Percentiles rank a stretch among this genome's conserved stretches.
These are phyloP conservation scores for Mareca strepera DNA, from an alignment of 2,797 vertebrate genomes.

Conservation along the genomic window DNA sequence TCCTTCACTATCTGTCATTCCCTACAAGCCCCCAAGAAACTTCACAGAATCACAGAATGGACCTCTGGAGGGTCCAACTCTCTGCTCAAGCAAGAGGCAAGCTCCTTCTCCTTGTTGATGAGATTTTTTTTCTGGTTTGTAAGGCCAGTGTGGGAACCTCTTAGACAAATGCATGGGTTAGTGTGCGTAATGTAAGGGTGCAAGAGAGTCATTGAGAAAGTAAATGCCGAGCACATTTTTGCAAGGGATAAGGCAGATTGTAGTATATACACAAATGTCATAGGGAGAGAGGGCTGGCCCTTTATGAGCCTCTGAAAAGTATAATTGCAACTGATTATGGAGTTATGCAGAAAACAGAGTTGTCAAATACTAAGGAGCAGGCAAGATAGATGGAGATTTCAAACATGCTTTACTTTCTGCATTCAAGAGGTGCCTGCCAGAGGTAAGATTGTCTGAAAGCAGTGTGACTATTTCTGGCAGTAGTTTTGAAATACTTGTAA, in stretches of 20 bases:
- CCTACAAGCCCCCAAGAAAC: neutral
- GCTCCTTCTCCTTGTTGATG: neutral
- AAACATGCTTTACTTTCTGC: neutral
- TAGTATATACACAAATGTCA: neutral
- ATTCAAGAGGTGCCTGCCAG: neutral
- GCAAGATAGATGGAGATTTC: neutral
- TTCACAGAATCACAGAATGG: neutral
- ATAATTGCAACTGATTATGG: neutral
- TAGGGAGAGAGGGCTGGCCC: neutral
- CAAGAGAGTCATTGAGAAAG: neutral
- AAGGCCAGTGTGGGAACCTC: neutral
- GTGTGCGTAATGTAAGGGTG: neutral
- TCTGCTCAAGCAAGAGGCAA: neutral
- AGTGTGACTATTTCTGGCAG: constrained; percentile 12
- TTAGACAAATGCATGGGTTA: neutral
- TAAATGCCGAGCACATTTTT: neutral
- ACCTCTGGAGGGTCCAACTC: neutral
- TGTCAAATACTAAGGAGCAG: neutral
- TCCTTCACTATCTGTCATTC: neutral
- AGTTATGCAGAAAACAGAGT: neutral
- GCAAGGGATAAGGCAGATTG: neutral
- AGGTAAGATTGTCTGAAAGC: constrained; percentile 8
- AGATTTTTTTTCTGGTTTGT: neutral
- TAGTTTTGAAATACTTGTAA: constrained; percentile 3
- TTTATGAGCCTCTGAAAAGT: neutral